Evolutionary conservation across 2,888 invertebrate genomes (phyloP).

Genomic region (Andricus curvator): DNA sequence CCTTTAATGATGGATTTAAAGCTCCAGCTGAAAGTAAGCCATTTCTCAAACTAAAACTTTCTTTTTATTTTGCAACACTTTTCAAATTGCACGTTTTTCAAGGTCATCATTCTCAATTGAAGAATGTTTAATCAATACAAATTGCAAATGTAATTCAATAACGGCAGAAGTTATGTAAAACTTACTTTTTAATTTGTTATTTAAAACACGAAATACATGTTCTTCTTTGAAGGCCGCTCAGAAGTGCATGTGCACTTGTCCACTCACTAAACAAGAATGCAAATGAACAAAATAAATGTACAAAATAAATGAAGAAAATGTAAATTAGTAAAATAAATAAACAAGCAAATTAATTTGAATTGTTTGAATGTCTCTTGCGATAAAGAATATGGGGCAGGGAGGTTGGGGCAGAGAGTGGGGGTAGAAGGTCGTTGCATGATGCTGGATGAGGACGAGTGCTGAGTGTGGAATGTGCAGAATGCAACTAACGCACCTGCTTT

Average conservation of each 20-base stretch:
- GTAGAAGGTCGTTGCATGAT: slow-evolving; percentile 54
- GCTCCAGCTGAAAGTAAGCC: too few species aligned
- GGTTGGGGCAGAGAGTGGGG: neutral
- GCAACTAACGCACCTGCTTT: slow-evolving; percentile 60
- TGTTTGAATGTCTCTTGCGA: slow-evolving; percentile 13
- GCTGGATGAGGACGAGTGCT: slow-evolving; percentile 51
- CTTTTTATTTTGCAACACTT: too few species aligned
- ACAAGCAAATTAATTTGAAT: neutral
- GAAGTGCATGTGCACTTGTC: neutral
- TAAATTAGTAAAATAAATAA: neutral
- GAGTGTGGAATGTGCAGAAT: slow-evolving; percentile 57
- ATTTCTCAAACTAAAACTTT: too few species aligned
- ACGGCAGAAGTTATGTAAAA: neutral
- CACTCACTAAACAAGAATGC: neutral
- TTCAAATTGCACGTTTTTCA: too few species aligned
- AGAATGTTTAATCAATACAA: neutral
- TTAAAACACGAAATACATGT: neutral
- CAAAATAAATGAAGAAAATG: neutral
- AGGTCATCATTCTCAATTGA: neutral
- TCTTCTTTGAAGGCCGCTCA: neutral
- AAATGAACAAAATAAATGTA: neutral
- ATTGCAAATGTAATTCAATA: neutral
- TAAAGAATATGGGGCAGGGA: slow-evolving; percentile 37
- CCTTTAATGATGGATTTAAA: too few species aligned
- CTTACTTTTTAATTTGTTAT: neutral